These are phyloP conservation scores for Epizoanthus stellaris DNA, from an alignment of 92 coral and sea anemone genomes.

Conservation along the genomic window DNA sequence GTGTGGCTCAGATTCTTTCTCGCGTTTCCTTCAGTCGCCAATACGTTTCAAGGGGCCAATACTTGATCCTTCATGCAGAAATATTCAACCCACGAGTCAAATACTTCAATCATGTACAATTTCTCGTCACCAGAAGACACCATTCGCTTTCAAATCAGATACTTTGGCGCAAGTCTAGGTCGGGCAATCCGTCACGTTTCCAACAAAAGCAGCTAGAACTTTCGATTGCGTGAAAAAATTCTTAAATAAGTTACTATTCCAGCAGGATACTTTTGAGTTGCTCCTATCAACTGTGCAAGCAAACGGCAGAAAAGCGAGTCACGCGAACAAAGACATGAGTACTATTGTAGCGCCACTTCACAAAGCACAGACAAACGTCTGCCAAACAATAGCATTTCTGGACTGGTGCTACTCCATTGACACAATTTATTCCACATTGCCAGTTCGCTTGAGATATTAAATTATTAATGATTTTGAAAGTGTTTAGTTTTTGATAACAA, in stretches of 20 bases:
- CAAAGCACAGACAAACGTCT: slow-evolving; percentile 9
- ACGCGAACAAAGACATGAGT: slow-evolving; percentile 22
- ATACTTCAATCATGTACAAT: not conserved
- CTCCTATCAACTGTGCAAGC: slow-evolving; percentile 10
- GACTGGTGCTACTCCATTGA: slow-evolving; percentile 14
- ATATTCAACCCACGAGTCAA: not conserved
- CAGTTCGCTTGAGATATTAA: not conserved
- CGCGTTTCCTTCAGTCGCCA: not conserved
- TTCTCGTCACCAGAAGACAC: not conserved
- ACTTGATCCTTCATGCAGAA: slow-evolving; percentile 20
- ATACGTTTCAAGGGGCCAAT: slow-evolving; percentile 27
- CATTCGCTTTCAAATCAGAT: not conserved
- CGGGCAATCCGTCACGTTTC: slow-evolving; percentile 20
- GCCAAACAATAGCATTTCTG: slow-evolving; percentile 13
- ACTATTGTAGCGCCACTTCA: not conserved
- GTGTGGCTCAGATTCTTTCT: not conserved
- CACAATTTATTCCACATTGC: slow-evolving; percentile 2
- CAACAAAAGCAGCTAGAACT: slow-evolving; percentile 9
- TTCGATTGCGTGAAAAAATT: slow-evolving; percentile 37
- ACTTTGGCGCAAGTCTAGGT: not conserved
- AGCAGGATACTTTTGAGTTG: not conserved
- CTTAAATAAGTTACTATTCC: not conserved
- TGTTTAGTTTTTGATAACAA: slow-evolving; percentile 20
- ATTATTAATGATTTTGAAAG: slow-evolving; percentile 34
- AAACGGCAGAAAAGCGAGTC: slow-evolving; percentile 17